A percentile compares a stretch with the other conserved stretches of the same genome.
These are phyloP conservation scores for Galerucella pusilla DNA, from an alignment of 2,888 invertebrate species.

Conservation along the genomic window DNA sequence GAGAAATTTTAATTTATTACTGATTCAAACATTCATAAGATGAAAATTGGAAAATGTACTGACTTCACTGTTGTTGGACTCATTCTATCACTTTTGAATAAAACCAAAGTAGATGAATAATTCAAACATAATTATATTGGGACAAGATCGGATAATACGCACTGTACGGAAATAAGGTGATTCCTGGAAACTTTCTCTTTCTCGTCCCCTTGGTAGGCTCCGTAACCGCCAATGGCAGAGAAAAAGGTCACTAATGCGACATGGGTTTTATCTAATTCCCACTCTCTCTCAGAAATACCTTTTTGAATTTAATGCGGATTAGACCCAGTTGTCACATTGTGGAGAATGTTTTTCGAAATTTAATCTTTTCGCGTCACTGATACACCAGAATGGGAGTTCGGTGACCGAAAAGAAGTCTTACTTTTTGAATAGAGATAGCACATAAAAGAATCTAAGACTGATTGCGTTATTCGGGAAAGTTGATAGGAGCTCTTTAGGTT, in stretches of 20 bases:
- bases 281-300: slow-evolving; percentile 35
- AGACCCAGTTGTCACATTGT: slow-evolving; percentile 37
- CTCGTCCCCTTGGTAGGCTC: slow-evolving; percentile 9
- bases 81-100: too few species aligned
- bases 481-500: slow-evolving; percentile 12
- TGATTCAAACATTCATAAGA: too few species aligned
- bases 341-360: slow-evolving; percentile 37
- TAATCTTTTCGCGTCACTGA: slow-evolving; percentile 35
- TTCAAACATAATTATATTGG: too few species aligned
- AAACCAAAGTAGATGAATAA: too few species aligned
- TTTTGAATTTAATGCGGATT: slow-evolving; percentile 38
- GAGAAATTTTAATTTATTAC: too few species aligned
- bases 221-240: slow-evolving; percentile 30
- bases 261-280: slow-evolving; percentile 37
- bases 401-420: slow-evolving; percentile 28
- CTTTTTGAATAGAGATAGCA: slow-evolving; percentile 16
- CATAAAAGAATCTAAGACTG: slow-evolving; percentile 20
- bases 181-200: slow-evolving; percentile 2
- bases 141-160: too few species aligned
- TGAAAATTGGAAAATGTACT: too few species aligned
- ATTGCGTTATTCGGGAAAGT: slow-evolving; percentile 22
- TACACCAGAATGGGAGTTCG: slow-evolving; percentile 29
- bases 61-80: too few species aligned
- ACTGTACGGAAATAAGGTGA: slow-evolving; percentile 1
- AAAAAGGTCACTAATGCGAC: slow-evolving; percentile 36